Percentiles rank a stretch among this genome's conserved stretches.
Evolutionary conservation across 64 coral and sea anemone species (phyloP).

Genomic region (Anthopleura sola): DNA sequence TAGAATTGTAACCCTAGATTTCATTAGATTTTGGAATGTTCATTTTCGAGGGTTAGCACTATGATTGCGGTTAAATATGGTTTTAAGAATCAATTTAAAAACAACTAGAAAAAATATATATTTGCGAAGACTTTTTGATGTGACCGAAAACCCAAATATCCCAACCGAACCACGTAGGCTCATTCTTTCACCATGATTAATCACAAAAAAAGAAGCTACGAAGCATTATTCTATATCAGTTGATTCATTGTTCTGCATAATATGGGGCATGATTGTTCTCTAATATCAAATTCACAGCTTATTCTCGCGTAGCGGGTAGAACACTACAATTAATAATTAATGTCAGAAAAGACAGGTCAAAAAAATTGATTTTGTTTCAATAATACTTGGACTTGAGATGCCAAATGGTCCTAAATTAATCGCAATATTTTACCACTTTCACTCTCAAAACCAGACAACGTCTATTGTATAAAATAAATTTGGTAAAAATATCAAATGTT

Average conservation of each 20-base stretch:
- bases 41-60: too few relatives aligned
- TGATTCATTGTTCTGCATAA: neutral
- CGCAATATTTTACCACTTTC: neutral
- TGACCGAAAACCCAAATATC: neutral
- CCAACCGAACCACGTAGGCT: neutral
- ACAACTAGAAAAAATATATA: neutral
- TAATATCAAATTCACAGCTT: neutral
- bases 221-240: neutral
- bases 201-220: neutral
- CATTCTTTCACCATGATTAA: neutral
- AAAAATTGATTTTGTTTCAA: neutral
- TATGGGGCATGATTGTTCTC: neutral
- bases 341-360: neutral
- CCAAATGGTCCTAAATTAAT: neutral
- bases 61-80: neutral
- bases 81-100: neutral
- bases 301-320: neutral
- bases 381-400: neutral
- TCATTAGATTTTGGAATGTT: too few relatives aligned
- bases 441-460: too few relatives aligned
- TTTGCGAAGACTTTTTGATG: neutral
- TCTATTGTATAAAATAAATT: too few relatives aligned
- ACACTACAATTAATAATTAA: neutral
- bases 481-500: too few relatives aligned
- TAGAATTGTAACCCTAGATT: neutral